Base-by-base conservation (phyloP, 1,140 invertebrate species). In the Nasonia vitripennis region DNA sequence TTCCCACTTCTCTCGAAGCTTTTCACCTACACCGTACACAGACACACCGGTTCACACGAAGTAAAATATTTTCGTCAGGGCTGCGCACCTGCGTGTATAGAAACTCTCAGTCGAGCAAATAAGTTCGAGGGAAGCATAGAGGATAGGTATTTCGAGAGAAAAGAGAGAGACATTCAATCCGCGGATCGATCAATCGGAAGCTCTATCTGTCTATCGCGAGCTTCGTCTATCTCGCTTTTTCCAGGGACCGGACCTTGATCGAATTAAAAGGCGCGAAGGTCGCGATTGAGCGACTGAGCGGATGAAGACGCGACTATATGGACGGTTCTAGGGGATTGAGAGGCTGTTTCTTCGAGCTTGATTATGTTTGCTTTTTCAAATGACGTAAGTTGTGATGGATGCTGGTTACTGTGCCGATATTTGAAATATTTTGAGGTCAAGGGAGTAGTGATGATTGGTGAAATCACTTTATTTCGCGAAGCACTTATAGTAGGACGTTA, bases 121-220 rank as follows among this genome's bases (percentile, higher is more conserved):
- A 14, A 62, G 55, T 6, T 62, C 55, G 55, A 62, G 20, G 20
- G 55, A 20, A 62, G 7, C 55, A 62, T 62, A 4, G 55, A 62
- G 55, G 55, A n/a, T 62, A 62, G 17, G 20, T 62, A 62, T n/a
- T 62, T 62, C 17, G 6, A 62, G 20, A 62, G 55, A 20, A 62
- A 20, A 62, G 87, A 82, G 71, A 78, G 86, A 87, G 87, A 84
- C 74, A 87, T 87, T 86, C 84, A 85, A 81, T 87, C 83, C 87
- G 86, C 83, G 81, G 73, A 86, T 87, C 86, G 86, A 88, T 87
- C 86, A 86, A 86, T 86, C 83, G 85, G 34, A 84, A 80, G 84
- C 27, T 31, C 62, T 79, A 27, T 81, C 34, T 34, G 20, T 55
- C 31, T 70, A n/a, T 37, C 31, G 70, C 27, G 11, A 31, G 34